A percentile compares a stretch with the other conserved stretches of the same genome.
Conservation (phyloP, 2,888 invertebrate genomes). For the Perizoma flavofasciatum region DNA sequence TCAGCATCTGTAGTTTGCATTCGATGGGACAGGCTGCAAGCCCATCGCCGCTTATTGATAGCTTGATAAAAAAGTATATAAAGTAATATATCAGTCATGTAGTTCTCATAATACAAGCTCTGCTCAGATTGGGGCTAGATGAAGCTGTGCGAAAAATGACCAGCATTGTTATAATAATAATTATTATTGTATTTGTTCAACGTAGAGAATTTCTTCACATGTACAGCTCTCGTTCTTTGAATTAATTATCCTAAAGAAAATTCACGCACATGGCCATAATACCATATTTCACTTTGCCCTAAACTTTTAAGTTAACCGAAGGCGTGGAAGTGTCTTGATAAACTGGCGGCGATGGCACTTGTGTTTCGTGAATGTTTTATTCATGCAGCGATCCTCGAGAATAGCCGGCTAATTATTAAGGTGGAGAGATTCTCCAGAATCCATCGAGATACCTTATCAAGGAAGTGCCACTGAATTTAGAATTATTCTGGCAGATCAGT, state of each 20-base stretch:
- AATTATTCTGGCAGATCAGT: conserved; percentile 51
- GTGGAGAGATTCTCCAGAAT: conserved; percentile 60
- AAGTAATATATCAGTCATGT: too few relatives aligned
- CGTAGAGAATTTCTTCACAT: neutral
- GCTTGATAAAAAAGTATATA: too few relatives aligned
- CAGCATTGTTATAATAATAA: too few relatives aligned
- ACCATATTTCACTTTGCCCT: conserved; percentile 29
- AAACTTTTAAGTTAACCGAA: conserved; percentile 32
- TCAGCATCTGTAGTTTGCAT: too few relatives aligned
- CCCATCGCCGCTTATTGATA: too few relatives aligned
- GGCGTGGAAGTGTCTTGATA: conserved; percentile 40
- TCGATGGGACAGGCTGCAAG: too few relatives aligned
- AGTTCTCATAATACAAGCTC: too few relatives aligned
- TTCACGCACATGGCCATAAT: conserved; percentile 23
- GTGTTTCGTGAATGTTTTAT: conserved; percentile 76
- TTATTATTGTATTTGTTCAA: too few relatives aligned
- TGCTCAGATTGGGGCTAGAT: too few relatives aligned
- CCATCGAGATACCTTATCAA: conserved; percentile 49
- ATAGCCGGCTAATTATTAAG: conserved; percentile 78
- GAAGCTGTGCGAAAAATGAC: too few relatives aligned
- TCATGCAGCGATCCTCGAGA: conserved; percentile 72
- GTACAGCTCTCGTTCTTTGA: conserved; percentile 34
- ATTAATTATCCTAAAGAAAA: conserved; percentile 29
- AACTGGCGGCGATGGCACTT: conserved; percentile 60
- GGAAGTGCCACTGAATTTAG: conserved; percentile 58